Evolutionary conservation across 2,888 invertebrate genomes (phyloP).

Genomic region (Dysmachus trigonus): DNA sequence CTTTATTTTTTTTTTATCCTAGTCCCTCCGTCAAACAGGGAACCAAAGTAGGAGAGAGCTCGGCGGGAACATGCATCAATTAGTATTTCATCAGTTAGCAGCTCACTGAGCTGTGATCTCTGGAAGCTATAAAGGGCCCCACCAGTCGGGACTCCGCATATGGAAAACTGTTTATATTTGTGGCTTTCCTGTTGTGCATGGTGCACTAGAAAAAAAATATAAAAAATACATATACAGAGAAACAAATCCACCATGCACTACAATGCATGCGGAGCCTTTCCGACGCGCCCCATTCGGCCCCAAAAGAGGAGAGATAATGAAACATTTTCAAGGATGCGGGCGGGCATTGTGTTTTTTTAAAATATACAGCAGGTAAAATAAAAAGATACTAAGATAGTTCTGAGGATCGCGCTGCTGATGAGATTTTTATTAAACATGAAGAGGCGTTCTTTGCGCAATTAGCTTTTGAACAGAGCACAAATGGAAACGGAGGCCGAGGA

Average conservation of each 20-base stretch:
- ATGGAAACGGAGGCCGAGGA: background rate
- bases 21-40: background rate
- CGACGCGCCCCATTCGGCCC: background rate
- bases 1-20: conserved; percentile 1
- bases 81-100: conserved; percentile 41
- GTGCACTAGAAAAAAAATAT: background rate
- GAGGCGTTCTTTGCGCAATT: background rate
- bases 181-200: conserved; percentile 4
- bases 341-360: background rate
- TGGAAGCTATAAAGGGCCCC: background rate
- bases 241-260: background rate
- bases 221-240: background rate
- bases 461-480: background rate
- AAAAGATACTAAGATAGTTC: conserved; percentile 3
- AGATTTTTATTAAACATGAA: conserved; percentile 15
- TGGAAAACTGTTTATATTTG: conserved; percentile 35
- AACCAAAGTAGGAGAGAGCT: background rate
- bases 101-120: conserved; percentile 33
- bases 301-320: conserved; percentile 33
- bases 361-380: background rate
- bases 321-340: conserved; percentile 20
- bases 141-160: background rate
- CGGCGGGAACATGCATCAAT: conserved; percentile 10
- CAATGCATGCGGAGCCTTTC: background rate
- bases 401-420: background rate